Percentiles rank a stretch among this genome's conserved stretches.
These are phyloP conservation scores for Cyprinodon tularosa DNA, from an alignment of 2,113 vertebrate genomes.

Conservation along the genomic window DNA sequence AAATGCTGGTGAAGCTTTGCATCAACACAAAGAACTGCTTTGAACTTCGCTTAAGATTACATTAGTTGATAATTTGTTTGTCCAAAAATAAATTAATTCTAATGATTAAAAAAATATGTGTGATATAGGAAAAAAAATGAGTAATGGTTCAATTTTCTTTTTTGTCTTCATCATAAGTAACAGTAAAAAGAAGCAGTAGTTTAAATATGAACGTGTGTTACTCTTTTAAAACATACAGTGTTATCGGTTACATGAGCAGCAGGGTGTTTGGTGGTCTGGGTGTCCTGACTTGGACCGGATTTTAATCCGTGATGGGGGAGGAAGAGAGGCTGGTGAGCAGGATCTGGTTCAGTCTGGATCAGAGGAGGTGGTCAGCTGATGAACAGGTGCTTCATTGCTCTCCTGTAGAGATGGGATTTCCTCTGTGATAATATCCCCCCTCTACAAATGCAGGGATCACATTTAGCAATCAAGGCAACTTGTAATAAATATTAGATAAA, in stretches of 20 bases:
- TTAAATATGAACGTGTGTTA: background rate
- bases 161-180: background rate
- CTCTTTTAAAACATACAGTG: background rate
- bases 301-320: constrained; percentile 54
- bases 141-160: background rate
- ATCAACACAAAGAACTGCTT: constrained; percentile 17
- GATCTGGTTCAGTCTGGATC: constrained; percentile 54
- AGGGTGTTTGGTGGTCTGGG: constrained; percentile 46
- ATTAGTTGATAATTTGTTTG: background rate
- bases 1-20: constrained; percentile 29
- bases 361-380: constrained; percentile 41
- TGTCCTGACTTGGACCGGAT: constrained; percentile 48
- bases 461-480: constrained; percentile 26
- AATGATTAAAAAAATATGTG: too few species aligned
- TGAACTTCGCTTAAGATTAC: background rate
- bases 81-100: too few species aligned
- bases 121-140: too few species aligned
- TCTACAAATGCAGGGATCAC: background rate
- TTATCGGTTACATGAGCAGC: constrained; percentile 38
- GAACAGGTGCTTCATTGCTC: constrained; percentile 70
- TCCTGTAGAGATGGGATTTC: constrained; percentile 60
- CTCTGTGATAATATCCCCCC: constrained; percentile 9
- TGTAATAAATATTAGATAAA: constrained; percentile 12
- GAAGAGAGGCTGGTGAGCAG: constrained; percentile 53
- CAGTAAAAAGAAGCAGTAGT: background rate